Evolutionary conservation across 2,113 vertebrate species (phyloP).

Genomic region (Gymnogyps californianus): DNA sequence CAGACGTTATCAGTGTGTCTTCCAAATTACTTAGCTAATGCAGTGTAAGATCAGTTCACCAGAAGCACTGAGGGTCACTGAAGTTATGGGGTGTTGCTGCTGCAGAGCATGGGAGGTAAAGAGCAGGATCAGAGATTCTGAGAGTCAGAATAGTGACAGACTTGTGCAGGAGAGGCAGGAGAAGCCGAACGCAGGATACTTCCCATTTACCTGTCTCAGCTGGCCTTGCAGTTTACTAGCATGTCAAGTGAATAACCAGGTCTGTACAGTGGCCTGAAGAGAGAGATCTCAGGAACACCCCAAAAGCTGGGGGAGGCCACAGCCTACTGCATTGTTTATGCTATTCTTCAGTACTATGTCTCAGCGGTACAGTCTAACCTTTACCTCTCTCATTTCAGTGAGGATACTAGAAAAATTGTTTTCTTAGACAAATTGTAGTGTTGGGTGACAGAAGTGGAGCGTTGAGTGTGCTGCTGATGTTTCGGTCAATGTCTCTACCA

Average conservation of each 20-base stretch:
- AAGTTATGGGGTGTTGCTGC: background rate
- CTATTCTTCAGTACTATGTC: background rate
- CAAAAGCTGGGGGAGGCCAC: background rate
- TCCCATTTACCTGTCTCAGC: background rate
- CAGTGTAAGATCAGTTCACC: background rate
- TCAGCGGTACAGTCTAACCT: background rate
- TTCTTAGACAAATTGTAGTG: background rate
- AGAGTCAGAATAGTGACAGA: background rate
- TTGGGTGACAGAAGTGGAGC: background rate
- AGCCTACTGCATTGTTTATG: background rate
- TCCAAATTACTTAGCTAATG: background rate
- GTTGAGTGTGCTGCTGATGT: background rate
- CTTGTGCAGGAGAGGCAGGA: background rate
- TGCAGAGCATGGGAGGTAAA: background rate
- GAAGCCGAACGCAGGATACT: background rate
- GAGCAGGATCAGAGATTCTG: background rate
- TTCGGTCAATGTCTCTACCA: background rate
- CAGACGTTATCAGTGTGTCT: background rate
- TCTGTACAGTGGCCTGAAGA: background rate
- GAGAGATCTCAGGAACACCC: background rate
- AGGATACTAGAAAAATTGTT: background rate
- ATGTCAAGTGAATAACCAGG: background rate
- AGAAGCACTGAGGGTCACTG: background rate
- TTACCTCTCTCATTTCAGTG: background rate
- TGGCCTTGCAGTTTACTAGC: background rate